Base-by-base conservation (phyloP, 2,113 vertebrate genomes). In the Copsychus sechellarum region DNA sequence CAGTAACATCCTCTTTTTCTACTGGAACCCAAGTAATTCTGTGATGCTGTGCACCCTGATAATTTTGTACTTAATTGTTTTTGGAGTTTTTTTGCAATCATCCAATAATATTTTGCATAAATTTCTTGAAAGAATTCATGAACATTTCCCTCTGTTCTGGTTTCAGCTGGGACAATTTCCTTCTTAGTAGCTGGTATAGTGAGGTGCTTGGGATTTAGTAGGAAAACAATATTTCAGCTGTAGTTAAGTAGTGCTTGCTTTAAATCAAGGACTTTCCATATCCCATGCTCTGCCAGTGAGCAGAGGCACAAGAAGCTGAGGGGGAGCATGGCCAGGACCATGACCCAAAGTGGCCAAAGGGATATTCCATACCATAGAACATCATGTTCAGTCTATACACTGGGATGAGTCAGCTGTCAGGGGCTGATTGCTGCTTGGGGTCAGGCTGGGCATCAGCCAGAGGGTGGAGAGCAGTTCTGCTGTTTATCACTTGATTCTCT, bases 341-440 rank as follows among this genome's bases (percentile, higher is more conserved):
- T 53, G 45, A 45, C 0, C 13, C n/a, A 57, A n/a, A 53, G 16
- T 60, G n/a, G 38, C 17, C 28, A 67, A 60, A 60, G 33, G 23
- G 20, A 22, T 24, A 45, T 53, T 81, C 51, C 15, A 38, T 17
- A 7, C 6, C 15, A 17, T 0, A 10, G 23, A 74, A 40, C 9
- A 60, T 40, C 0, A 0, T 45, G 20, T 31, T 66, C 38, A 47
- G 3, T n/a, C 38, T 18, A 2, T 12, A 38, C 23, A 33, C 23
- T 3, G 5, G 23, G 19, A 12, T 19, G 12, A 34, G 56, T 42
- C 18, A 57, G 6, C 28, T 66, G 12, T 24, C 26, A 73, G 28
- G 26, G 12, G 5, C 28, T 58, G 60, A 13, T 15, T 18, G 11
- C 14, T 69, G 45, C 22, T 20, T 36, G 23, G 33, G 11, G 31